Conservation (phyloP, 1,140 invertebrate genomes). For the Paramacrobiotus metropolitanus region DNA sequence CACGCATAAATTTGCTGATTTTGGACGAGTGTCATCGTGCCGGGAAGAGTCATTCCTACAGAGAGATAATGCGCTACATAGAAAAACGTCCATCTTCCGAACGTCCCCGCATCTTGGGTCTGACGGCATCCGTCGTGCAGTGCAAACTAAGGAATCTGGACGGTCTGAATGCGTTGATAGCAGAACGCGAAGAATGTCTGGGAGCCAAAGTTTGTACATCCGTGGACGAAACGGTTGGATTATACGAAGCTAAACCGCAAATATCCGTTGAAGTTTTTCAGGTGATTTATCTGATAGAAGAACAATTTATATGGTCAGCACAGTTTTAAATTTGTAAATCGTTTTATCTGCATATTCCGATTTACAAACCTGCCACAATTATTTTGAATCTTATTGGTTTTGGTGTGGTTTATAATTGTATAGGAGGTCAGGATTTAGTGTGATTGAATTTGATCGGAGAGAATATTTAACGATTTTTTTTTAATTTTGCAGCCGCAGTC, state of each 20-base stretch:
- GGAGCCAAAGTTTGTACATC: constrained; percentile 1
- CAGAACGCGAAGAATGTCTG: neutral
- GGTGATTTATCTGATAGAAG: too few species aligned
- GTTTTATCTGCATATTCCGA: neutral
- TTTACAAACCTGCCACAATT: neutral
- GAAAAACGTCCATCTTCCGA: constrained; percentile 7
- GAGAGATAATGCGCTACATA: constrained; percentile 19
- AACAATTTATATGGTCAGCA: too few species aligned
- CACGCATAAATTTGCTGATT: constrained; percentile 50
- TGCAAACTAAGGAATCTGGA: constrained; percentile 22
- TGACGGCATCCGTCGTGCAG: constrained; percentile 63
- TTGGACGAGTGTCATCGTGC: constrained; percentile 80
- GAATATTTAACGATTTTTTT: too few species aligned
- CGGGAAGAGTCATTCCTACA: constrained; percentile 43
- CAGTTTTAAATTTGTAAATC: neutral
- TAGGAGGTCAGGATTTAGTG: too few species aligned
- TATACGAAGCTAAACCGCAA: neutral
- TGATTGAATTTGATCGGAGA: too few species aligned
- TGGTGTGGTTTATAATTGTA: too few species aligned
- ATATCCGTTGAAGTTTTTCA: neutral
- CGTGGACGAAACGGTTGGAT: neutral
- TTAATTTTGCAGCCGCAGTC: too few species aligned
- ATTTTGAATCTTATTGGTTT: neutral
- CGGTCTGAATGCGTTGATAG: neutral
- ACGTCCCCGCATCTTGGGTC: constrained; percentile 42